A percentile compares a stretch with the other conserved stretches of the same genome.
Evolutionary conservation across 1,140 invertebrate genomes (phyloP).

Genomic region (Helicoverpa armigera): DNA sequence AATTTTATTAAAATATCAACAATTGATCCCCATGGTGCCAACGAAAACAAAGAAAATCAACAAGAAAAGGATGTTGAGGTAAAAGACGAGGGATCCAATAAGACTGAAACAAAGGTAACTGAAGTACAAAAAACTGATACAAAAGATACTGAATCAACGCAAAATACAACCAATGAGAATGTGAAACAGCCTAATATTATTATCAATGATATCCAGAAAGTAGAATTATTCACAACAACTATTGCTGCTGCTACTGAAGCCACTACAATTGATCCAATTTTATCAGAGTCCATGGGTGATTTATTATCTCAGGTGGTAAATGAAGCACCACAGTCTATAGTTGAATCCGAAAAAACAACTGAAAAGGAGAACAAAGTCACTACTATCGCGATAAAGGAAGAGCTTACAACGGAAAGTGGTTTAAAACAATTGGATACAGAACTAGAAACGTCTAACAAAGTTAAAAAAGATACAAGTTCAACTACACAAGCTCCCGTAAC

Average conservation of each 20-base stretch:
- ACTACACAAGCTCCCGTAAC: conserved; percentile 32
- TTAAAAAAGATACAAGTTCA: conserved; percentile 42
- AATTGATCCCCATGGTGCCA: conserved; percentile 65
- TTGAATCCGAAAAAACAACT: conserved; percentile 42
- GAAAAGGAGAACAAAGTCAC: conserved; percentile 40
- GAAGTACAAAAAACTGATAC: conserved; percentile 39
- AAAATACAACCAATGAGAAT: not conserved
- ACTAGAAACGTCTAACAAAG: conserved; percentile 17
- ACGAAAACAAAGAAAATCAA: conserved; percentile 40
- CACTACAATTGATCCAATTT: conserved; percentile 74
- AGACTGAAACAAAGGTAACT: conserved; percentile 5
- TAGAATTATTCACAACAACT: conserved; percentile 52
- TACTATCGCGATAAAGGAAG: conserved; percentile 33
- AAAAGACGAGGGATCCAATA: not conserved
- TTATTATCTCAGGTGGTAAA: conserved; percentile 78
- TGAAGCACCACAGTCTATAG: conserved; percentile 57
- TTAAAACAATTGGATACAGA: conserved; percentile 29
- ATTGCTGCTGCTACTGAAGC: conserved; percentile 51
- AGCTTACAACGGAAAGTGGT: not conserved
- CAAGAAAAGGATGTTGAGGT: not conserved
- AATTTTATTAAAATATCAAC: conserved; percentile 82
- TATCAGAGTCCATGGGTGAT: conserved; percentile 81
- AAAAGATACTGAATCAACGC: conserved; percentile 44
- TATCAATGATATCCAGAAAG: conserved; percentile 30
- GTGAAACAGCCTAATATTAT: conserved; percentile 16